Base-by-base conservation (phyloP, 1,140 invertebrate genomes). In the Eubasilissa regina region DNA sequence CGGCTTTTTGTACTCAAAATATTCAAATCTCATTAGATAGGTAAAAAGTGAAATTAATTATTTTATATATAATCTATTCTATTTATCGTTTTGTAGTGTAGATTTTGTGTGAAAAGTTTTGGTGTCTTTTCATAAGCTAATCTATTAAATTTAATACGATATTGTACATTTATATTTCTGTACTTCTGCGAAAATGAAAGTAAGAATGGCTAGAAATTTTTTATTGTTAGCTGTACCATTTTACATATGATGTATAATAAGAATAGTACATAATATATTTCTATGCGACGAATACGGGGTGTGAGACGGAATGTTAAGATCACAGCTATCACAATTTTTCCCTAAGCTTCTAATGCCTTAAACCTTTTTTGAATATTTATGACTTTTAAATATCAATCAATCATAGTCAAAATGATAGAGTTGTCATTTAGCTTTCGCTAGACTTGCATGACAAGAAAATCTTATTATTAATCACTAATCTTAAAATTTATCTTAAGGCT, bases 1-100 rank as follows among this genome's bases (percentile, higher is more conserved):
- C 51, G 45, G 19, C 66, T 15, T 70, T 70, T 70, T 70, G 19
- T 70, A 70, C 44, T 70, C 47, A 51, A 51, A 70, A 51, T 70
- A 19, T 13, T 48, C 17, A 68, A 68, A 70, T 70, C 66, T 70
- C 66, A 51, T 45, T 70, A 70, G 66, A 48, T 70, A 70, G 66
- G 47, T 66, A 66, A 66, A 44, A 43, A 44, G 13, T 66, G 17
- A 66, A 44, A 66, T 62, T 47, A 12, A 10, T 56, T 56, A n/a
- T 56, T 10, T 56, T 56, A 56, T 9, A n/a, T n/a, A 51, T 15
- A 56, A 15, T 62, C 35, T 62, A 13, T 25, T 62, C 35, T 19
- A 21, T 35, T 25, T 62, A 35, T 62, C 19, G 58, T 62, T 62
- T 35, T 35, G 25, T 35, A 35, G 25, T 35, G 25, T 35, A 1